These are phyloP conservation scores for Myathropa florea DNA, from an alignment of 2,888 invertebrate species.

Conservation along the genomic window DNA sequence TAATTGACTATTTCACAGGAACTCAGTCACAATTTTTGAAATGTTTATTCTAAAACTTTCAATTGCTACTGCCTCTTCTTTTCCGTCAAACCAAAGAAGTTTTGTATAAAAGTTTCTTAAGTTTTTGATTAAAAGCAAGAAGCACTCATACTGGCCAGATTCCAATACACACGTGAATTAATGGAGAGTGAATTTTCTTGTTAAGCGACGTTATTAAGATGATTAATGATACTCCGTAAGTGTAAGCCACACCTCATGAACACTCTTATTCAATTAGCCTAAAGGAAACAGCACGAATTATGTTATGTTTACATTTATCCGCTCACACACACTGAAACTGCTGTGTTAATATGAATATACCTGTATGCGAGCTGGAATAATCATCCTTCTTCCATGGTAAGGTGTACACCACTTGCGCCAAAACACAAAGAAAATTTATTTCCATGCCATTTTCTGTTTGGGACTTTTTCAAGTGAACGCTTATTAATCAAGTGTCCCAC, in stretches of 20 bases:
- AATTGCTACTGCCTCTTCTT: too few species aligned
- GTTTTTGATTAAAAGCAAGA: background rate
- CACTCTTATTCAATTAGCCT: constrained; percentile 68
- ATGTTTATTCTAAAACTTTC: too few species aligned
- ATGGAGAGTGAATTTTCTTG: constrained; percentile 56
- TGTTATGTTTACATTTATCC: constrained; percentile 51
- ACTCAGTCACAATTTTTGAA: too few species aligned
- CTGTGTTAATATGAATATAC: background rate
- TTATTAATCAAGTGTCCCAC: constrained; percentile 69
- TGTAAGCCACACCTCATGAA: constrained; percentile 68
- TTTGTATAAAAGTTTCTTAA: background rate
- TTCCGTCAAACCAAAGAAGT: too few species aligned
- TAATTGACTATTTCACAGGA: too few species aligned
- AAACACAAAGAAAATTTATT: constrained; percentile 63
- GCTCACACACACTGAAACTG: constrained; percentile 2
- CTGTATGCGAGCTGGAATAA: constrained; percentile 41
- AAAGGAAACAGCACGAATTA: constrained; percentile 58
- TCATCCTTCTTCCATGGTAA: constrained; percentile 37
- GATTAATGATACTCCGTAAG: constrained; percentile 57
- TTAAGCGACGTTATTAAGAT: constrained; percentile 66
- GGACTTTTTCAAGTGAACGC: constrained; percentile 58
- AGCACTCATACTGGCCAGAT: background rate
- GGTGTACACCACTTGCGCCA: constrained; percentile 49
- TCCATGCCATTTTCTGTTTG: constrained; percentile 66
- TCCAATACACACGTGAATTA: constrained; percentile 18